Evolutionary conservation across 2,888 invertebrate species (phyloP), one percentile per base, ranked within the genome.

Genomic region (Dioctria linearis): DNA sequence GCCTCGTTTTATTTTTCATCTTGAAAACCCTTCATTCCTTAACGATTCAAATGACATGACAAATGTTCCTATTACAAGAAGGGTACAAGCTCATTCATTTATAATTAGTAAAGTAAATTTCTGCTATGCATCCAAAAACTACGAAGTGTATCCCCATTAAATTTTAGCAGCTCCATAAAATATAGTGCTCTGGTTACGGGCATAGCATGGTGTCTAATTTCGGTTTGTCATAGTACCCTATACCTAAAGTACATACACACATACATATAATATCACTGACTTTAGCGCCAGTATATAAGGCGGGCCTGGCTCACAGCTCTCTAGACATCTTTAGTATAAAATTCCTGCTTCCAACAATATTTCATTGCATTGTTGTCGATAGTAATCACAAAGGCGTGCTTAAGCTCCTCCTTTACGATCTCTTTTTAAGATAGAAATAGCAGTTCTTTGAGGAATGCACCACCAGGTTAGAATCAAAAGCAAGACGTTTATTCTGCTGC

Each of bases 81-180:
- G 51, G 54, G 6, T 11, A 54, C 54, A 67, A 67, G 43, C 67
- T 13, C 67, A 46, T 67, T 67, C 69, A 49, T 51, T 69, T 69
- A 51, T 69, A 69, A 69, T 69, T 69, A 69, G 69, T n/a, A 39
- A 51, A 51, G 69, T 69, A 69, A 69, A 69, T 69, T 39, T 51
- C 37, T 51, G 37, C n/a, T 9, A 49, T 69, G 69, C 69, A 69
- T 37, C 51, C 9, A 51, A 2, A 25, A 37, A 49, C 11, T 9
- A 39, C 51, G 49, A 51, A 69, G 69, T 4, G 37, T 39, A 69
- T 49, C 5, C 69, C 69, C 54, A 69, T 49, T 69, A 37, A 69
- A 69, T 51, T 69, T 54, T 51, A 54, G 69, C 39, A 46, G 69
- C 11, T 49, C 51, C 51, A 54, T 54, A 54, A 54, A 54, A 54